These are phyloP conservation scores for Microcebus jonahi DNA, from an alignment of 2,113 vertebrate species.

Conservation along the genomic window DNA sequence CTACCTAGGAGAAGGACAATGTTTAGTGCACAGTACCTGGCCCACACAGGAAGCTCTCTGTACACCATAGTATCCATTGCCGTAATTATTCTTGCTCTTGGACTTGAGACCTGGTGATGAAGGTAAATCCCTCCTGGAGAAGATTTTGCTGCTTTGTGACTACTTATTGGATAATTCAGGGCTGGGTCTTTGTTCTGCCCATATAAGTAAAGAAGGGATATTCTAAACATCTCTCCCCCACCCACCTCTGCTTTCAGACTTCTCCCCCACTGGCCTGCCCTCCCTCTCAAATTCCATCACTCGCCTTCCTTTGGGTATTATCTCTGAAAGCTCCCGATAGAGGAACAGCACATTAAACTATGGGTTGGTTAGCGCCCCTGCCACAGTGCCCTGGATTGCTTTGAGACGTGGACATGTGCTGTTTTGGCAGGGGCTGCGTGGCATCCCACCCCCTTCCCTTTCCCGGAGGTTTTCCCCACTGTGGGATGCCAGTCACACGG, in stretches of 20 bases:
- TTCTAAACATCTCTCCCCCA: not conserved
- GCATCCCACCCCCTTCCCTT: not conserved
- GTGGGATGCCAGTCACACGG: not conserved
- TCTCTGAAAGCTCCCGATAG: not conserved
- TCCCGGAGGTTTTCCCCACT: not conserved
- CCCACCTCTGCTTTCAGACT: not conserved
- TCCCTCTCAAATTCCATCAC: not conserved
- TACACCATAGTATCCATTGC: not conserved
- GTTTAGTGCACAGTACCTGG: not conserved
- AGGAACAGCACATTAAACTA: not conserved
- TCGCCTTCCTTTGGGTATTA: not conserved
- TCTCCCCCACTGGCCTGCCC: not conserved
- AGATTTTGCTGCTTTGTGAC: not conserved
- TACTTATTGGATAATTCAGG: not conserved
- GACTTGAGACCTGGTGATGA: not conserved
- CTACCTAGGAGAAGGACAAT: not conserved
- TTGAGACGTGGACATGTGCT: not conserved
- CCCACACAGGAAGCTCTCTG: not conserved
- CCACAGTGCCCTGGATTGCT: fast-evolving
- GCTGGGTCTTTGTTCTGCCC: not conserved
- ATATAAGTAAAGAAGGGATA: not conserved
- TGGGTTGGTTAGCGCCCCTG: too few relatives aligned
- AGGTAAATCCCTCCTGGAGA: not conserved
- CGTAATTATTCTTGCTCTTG: not conserved
- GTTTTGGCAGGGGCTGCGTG: not conserved